Evolutionary conservation across 35 echinoderm and acorn worm species (phyloP), one percentile per base, ranked within the genome.

Genomic region (Patiria miniata): DNA sequence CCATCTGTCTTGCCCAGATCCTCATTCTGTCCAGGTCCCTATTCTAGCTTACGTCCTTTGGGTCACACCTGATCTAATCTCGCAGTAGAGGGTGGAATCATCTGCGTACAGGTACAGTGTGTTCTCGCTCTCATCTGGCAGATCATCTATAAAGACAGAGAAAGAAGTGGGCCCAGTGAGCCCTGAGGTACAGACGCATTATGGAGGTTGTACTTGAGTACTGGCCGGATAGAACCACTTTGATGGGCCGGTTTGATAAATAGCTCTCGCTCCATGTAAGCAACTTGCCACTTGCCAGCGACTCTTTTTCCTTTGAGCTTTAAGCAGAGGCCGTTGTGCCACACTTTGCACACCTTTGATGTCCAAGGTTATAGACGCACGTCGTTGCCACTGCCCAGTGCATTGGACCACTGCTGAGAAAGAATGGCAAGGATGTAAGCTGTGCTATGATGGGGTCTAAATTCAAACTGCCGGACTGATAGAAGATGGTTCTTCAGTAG

Each of bases 311-410:
- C 58, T 1, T 26, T 18, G 16, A 91, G 81, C 37, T n/a, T n/a
- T n/a, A n/a, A n/a, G n/a, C n/a, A n/a, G n/a, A n/a, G n/a, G n/a
- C 89, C 89, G 55, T 86, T 91, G 26, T 91, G 89, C 81, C 89
- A 91, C 59, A 85, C 81, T 85, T 91, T 85, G 19, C 19, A 51
- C 76, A 4, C 51, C 59, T 77, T 77, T 77, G 61, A 78, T 86
- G 38, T 86, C 61, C 16, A 86, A 34, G 26, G 57, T 33, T 36
- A 77, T 77, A 29, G 77, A 9, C 84, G 40, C 15, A 86, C 39
- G 28, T 86, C 84, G 33, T 87, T 7, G 76, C 56, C 51, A 40
- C 55, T 79, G 56, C 87, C 77, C 37, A 87, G 77, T 92, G 73
- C 21, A 84, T 79, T n/a, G n/a, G n/a, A n/a, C n/a, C n/a, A n/a